Conservation (phyloP, 2,113 vertebrate genomes). For the Circaetus gallicus region DNA sequence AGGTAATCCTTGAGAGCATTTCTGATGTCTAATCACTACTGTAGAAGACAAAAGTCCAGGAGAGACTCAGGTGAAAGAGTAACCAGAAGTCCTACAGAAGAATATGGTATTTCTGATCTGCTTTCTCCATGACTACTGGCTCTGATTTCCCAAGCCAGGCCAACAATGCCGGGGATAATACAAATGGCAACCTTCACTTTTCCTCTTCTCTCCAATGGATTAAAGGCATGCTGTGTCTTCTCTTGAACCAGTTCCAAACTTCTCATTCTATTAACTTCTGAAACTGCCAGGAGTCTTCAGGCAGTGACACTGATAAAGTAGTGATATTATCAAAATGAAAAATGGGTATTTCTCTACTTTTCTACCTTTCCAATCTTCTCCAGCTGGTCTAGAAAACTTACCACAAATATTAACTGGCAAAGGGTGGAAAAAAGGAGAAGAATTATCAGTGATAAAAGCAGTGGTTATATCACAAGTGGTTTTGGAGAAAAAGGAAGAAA, state of each 20-base stretch:
- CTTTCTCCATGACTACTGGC: background rate
- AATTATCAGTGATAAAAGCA: background rate
- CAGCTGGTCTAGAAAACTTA: background rate
- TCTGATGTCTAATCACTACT: background rate
- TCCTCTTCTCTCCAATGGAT: background rate
- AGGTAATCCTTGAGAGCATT: background rate
- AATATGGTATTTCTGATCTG: background rate
- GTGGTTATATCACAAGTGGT: background rate
- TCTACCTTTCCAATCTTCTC: background rate
- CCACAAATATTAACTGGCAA: background rate
- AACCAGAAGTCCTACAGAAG: background rate
- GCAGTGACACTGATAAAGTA: conserved; percentile 1
- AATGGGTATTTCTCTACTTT: background rate
- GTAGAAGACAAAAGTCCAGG: background rate
- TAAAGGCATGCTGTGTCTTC: background rate
- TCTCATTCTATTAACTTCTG: conserved; percentile 22
- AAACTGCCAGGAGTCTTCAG: background rate
- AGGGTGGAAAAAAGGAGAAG: background rate
- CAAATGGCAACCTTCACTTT: background rate
- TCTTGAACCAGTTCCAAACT: conserved; percentile 5
- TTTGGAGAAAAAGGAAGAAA: background rate
- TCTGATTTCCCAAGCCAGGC: background rate
- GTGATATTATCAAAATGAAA: background rate
- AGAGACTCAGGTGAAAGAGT: background rate
- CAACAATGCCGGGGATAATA: background rate